A percentile compares a stretch with the other conserved stretches of the same genome.
These are phyloP conservation scores for Coilia nasus DNA, from an alignment of 2,797 vertebrate species.

Conservation along the genomic window DNA sequence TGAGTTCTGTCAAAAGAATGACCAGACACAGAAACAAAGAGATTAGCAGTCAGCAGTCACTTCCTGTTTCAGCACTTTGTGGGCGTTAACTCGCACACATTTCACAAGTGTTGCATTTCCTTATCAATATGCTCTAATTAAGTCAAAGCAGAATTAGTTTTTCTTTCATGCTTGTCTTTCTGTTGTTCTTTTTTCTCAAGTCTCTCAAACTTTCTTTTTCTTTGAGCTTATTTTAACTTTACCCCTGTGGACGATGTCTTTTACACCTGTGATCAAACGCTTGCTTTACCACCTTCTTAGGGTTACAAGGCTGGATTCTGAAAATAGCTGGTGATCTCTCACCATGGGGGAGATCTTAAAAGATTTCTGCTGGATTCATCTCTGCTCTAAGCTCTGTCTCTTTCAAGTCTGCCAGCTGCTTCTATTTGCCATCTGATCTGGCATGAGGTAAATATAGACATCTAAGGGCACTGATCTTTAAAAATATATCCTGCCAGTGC, in stretches of 20 bases:
- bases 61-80: neutral
- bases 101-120: neutral
- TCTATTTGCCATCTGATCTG: neutral
- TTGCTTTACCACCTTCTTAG: neutral
- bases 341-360: neutral
- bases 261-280: neutral
- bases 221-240: neutral
- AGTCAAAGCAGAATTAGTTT: neutral
- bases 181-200: neutral
- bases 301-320: neutral
- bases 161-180: neutral
- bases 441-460: conserved; percentile 11
- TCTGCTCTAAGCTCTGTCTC: neutral
- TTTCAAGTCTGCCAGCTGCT: neutral
- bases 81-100: neutral
- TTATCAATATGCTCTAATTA: neutral
- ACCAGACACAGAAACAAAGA: neutral
- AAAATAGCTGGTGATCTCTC: neutral
- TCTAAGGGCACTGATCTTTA: neutral
- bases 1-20: neutral
- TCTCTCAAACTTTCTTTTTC: neutral
- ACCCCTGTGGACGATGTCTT: neutral
- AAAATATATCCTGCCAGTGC: neutral
- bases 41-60: neutral
- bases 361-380: neutral